These are phyloP conservation scores for Knipowitschia caucasica DNA, from an alignment of 2,797 vertebrate genomes.

Conservation along the genomic window DNA sequence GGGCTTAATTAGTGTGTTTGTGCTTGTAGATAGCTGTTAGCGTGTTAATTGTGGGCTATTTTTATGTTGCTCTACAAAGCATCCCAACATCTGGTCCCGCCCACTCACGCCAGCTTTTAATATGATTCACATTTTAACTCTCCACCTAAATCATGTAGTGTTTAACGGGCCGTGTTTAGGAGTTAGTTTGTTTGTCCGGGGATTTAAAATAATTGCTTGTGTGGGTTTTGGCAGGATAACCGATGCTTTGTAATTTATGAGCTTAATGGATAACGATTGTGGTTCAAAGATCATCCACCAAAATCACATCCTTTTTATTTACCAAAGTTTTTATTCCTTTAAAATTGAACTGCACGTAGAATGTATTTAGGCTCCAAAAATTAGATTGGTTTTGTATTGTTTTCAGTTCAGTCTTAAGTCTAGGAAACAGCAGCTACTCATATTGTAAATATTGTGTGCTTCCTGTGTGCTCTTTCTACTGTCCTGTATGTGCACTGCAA, in stretches of 20 bases:
- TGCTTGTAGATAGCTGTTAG: conserved; percentile 47
- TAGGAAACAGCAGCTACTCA: too few species aligned
- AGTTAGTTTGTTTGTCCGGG: neutral
- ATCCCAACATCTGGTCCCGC: neutral
- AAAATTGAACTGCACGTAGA: too few species aligned
- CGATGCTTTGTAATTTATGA: neutral
- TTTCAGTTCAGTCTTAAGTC: too few species aligned
- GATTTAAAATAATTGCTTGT: neutral
- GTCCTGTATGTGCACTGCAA: too few species aligned
- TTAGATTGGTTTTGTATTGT: too few species aligned
- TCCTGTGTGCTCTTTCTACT: too few species aligned
- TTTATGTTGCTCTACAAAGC: conserved; percentile 22
- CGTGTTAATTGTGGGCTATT: conserved; percentile 39
- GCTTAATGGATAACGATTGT: too few species aligned
- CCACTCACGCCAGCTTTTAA: conserved; percentile 3
- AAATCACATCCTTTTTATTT: too few species aligned
- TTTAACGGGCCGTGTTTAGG: neutral
- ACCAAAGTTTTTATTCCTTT: too few species aligned
- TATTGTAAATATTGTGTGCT: too few species aligned
- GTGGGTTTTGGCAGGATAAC: neutral
- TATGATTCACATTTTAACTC: conserved; percentile 3
- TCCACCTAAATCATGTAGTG: neutral
- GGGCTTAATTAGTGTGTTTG: conserved; percentile 65
- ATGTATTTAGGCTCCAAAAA: too few species aligned
- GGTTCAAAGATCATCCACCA: too few species aligned